These are phyloP conservation scores for Eristalis intricaria DNA, from an alignment of 2,888 invertebrate genomes.

Conservation along the genomic window DNA sequence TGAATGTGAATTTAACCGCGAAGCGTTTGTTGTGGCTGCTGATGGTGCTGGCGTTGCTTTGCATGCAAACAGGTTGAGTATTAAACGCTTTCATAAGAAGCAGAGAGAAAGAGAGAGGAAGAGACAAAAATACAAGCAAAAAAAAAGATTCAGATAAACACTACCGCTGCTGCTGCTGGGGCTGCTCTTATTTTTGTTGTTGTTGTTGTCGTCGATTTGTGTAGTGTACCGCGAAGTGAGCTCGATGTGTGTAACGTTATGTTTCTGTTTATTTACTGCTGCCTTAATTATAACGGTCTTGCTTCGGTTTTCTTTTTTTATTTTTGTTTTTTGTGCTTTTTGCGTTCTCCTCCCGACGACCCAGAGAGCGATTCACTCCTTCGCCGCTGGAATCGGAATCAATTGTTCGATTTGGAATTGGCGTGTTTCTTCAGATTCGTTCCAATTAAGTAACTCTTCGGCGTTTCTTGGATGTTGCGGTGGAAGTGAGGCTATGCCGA, in stretches of 20 bases:
- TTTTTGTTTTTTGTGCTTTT: background rate
- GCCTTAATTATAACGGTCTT: constrained; percentile 64
- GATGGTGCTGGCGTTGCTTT: constrained; percentile 18
- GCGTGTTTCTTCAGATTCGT: constrained; percentile 3
- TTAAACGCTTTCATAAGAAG: background rate
- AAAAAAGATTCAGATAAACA: constrained; percentile 20
- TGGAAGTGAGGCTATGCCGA: constrained; percentile 5
- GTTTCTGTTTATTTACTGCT: constrained; percentile 57
- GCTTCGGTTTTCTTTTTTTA: constrained; percentile 3
- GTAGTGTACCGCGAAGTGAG: constrained; percentile 33
- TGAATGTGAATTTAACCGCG: constrained; percentile 66
- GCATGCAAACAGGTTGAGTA: constrained; percentile 41
- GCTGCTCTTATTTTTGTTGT: background rate
- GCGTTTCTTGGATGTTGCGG: background rate
- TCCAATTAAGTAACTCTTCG: constrained; percentile 33
- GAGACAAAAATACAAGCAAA: background rate
- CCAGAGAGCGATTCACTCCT: background rate
- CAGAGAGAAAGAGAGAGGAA: background rate
- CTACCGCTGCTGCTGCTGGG: background rate
- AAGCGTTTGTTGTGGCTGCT: constrained; percentile 43
- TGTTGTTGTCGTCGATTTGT: background rate
- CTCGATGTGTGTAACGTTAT: constrained; percentile 38
- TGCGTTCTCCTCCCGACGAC: background rate
- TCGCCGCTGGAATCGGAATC: constrained; percentile 2
- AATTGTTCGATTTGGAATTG: constrained; percentile 40